Evolutionary conservation across 2,113 vertebrate genomes (phyloP), one percentile per base, ranked within the genome.

Genomic region (Chloebia gouldiae): DNA sequence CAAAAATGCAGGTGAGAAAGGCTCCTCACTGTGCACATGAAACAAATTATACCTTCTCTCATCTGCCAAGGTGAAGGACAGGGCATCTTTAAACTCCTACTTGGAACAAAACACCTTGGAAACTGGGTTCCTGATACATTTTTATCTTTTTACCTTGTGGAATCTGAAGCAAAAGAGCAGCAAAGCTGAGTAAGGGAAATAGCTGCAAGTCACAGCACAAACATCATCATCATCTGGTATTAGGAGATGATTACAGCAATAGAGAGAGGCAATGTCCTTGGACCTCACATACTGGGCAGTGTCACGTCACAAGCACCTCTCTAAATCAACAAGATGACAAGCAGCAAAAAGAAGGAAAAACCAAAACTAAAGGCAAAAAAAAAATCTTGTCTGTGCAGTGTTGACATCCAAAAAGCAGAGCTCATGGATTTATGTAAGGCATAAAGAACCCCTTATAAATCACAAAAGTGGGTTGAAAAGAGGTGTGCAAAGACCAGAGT

Each of bases 351-450:
- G 25, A 45, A 54, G 30, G 9, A 27, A 75, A 91, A 91, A 28
- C 0, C 45, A 84, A 69, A 91, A 79, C 19, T 7, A 27, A 93
- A 90, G 60, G 30, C 0, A 53, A n/a, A 66, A 69, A 53, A n/a
- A 44, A 22, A 28, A 15, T 21, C 81, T 51, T 59, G 13, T 5
- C 15, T 9, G 1, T 11, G 15, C n/a, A 68, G 35, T 2, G 8
- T 8, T 40, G 24, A 75, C 35, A 22, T 37, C 24, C 21, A 31
- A 42, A 66, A 72, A 35, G 42, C 63, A 92, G 44, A 82, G 76
- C 71, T 82, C 63, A 18, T 0, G 0, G 30, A 19, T 53, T 86
- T 21, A 66, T 1, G 3, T 15, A 60, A 15, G 24, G 72, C 49
- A 75, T 0, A 2, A 73, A 87, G 25, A 33, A 11, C 7, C 5